These are phyloP conservation scores for Lamprotornis superbus DNA, from an alignment of 2,113 vertebrate genomes.

Conservation along the genomic window DNA sequence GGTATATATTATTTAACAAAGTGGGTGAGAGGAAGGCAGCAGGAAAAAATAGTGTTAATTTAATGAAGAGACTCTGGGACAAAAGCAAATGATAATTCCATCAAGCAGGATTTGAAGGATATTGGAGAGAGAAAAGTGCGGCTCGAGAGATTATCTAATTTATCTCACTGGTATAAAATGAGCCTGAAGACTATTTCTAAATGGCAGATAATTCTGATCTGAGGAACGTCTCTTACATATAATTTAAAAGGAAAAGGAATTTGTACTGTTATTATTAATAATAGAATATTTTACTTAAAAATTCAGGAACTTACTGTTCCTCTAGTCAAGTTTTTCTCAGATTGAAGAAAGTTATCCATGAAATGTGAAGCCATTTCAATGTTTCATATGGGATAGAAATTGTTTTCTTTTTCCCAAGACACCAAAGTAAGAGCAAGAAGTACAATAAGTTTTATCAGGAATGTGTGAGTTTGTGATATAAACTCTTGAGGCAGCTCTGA, in stretches of 20 bases:
- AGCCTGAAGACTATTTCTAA: constrained; percentile 34
- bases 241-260: constrained; percentile 20
- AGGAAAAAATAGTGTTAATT: constrained; percentile 8
- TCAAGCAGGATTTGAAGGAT: constrained; percentile 7
- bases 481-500: not conserved
- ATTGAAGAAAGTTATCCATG: not conserved
- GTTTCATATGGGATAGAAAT: not conserved
- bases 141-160: constrained; percentile 24
- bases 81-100: constrained; percentile 12
- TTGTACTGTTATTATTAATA: constrained; percentile 58
- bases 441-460: not conserved
- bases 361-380: constrained; percentile 1
- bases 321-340: constrained; percentile 31
- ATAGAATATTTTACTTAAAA: constrained; percentile 53
- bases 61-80: constrained; percentile 7
- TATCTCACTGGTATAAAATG: constrained; percentile 32
- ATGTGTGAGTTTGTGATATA: not conserved
- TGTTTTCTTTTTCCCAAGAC: not conserved
- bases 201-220: constrained; percentile 37
- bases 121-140: not conserved
- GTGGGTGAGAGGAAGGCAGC: not conserved
- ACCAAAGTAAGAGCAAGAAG: not conserved
- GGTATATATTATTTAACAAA: constrained; percentile 25
- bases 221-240: not conserved
- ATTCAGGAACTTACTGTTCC: constrained; percentile 35